Evolutionary conservation across 2,888 invertebrate species (phyloP), one percentile per base, ranked within the genome.

Genomic region (Herminia tarsipennalis): DNA sequence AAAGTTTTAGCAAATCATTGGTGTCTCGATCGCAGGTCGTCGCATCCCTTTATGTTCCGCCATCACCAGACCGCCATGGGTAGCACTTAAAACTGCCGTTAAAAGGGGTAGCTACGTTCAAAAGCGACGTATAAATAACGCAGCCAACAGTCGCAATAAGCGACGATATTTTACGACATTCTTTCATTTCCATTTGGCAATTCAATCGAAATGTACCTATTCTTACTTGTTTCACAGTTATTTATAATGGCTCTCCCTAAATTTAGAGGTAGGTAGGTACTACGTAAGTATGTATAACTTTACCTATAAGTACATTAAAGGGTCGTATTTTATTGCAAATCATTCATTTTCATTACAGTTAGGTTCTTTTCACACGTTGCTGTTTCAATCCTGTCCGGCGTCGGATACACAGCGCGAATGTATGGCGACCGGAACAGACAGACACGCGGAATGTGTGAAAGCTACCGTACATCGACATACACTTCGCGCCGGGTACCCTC

Each of bases 31-130:
- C 38, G 28, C 38, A 48, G 60, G 51, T 55, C 43, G 46, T 41
- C 54, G 50, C 35, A 48, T 59, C 28, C 47, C 47, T 37, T 43
- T 37, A 47, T 38, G 54, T 58, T 44, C 43, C 41, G 43, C 45
- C 35, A 47, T 40, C 44, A 38, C 36, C 44, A 52, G 45, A 45
- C 36, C 47, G 28, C 60, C 52, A 78, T 73, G 77, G 76, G 70
- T 73, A 81, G 86, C 87, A 88, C 84, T 88, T 88, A 87, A 85
- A 88, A 86, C 74, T 83, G 81, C 83, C 83, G 83, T 86, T 88
- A 86, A 88, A 87, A 84, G 83, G 82, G 81, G n/a, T n/a, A n/a
- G n/a, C 76, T 73, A 76, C 80, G 75, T 81, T 86, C 82, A 85
- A 87, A 88, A 83, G 85, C 83, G 70, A 67, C 81, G 77, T 84